Conservation (phyloP, 1,140 invertebrate genomes). For the Papilio polytes region DNA sequence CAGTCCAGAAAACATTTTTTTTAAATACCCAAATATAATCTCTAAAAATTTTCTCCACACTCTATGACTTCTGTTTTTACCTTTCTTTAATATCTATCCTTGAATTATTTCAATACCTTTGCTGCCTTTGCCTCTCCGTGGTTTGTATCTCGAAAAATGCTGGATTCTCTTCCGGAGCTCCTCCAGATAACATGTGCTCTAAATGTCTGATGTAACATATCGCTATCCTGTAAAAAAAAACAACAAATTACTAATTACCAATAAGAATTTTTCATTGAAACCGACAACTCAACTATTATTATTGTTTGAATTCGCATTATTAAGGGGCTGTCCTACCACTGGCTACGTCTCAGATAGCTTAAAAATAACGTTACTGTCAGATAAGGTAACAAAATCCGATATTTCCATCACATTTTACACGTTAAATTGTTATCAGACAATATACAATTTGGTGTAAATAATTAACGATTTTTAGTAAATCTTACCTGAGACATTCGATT, state of each 20-base stretch:
- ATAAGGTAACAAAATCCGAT: too few relatives aligned
- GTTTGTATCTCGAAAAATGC: constrained; percentile 62
- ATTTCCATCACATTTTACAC: too few relatives aligned
- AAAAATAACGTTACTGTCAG: too few relatives aligned
- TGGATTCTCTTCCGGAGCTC: constrained; percentile 60
- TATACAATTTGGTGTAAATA: too few relatives aligned
- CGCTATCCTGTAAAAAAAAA: constrained; percentile 85
- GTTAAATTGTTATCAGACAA: too few relatives aligned
- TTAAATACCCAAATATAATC: not conserved
- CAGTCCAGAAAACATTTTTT: too few relatives aligned
- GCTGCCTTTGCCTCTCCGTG: constrained; percentile 57
- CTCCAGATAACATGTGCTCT: constrained; percentile 85
- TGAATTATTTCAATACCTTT: constrained; percentile 50
- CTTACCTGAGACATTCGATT: constrained; percentile 91
- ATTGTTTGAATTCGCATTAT: too few relatives aligned
- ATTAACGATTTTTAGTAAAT: too few relatives aligned
- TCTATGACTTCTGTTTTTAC: not conserved
- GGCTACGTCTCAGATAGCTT: too few relatives aligned
- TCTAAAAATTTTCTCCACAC: not conserved
- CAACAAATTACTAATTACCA: not conserved
- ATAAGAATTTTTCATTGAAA: not conserved
- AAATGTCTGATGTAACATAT: constrained; percentile 92
- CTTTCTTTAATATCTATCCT: not conserved
- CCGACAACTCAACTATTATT: too few relatives aligned
- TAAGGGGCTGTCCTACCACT: too few relatives aligned